Evolutionary conservation across 2,888 invertebrate species (phyloP), one percentile per base, ranked within the genome.

Genomic region (Apeira syringaria): DNA sequence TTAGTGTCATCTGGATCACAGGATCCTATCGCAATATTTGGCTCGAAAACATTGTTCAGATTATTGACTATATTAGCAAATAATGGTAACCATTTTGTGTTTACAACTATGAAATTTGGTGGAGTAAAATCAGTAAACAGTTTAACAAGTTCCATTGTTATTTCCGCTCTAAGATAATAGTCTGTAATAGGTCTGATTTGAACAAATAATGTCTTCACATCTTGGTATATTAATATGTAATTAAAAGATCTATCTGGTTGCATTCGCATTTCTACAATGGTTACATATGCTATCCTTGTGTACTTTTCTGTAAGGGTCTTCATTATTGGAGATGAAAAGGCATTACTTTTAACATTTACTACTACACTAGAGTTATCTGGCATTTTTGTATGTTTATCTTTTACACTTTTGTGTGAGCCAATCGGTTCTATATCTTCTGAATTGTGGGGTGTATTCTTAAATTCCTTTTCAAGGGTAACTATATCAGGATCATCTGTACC

Each of bases 121-220:
- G 25, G 17, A 8, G 10, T 1, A 4, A 34, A 33, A 18, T 44
- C 44, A 9, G 8, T 9, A 15, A 44, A 33, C n/a, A 44, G 4
- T 8, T 29, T 44, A 1, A 38, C 6, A 2, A 44, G 6, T 5
- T 44, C 44, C 31, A 44, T 20, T 5, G 33, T 7, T 1, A 44
- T 12, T 25, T 44, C 38, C 3, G 11, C 12, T 1, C 8, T 2
- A 3, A 37, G 1, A 29, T 44, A 6, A 1, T 8, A 5, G 0
- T 3, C 1, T 0, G 17, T 34, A 2, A 44, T 7, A 5, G 44
- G 44, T 25, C 44, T 28, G 1, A 44, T 5, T 12, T 33, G 44
- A 0, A 34, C 7, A 9, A 33, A 33, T 3, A 13, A 12, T 0
- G 44, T 33, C 2, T 25, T 25, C 0, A 25, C 12, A 28, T 44